These are phyloP conservation scores for Phoenoteleia sp. DNA, from an alignment of 2,888 invertebrate genomes.

Conservation along the genomic window DNA sequence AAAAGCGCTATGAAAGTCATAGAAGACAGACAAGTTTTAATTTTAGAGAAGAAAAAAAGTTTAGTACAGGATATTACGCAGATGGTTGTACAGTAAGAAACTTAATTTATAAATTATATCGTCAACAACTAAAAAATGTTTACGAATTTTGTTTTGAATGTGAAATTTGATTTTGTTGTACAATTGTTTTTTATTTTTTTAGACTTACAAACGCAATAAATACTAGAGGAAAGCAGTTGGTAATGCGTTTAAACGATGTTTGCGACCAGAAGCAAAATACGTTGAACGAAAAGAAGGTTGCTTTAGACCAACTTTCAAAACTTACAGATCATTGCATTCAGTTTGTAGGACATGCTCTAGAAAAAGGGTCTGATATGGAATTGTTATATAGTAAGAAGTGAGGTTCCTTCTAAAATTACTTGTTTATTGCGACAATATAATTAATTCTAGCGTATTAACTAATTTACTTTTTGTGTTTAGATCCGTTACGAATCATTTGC, in stretches of 20 bases:
- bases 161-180: background rate
- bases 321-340: conserved; percentile 96
- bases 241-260: conserved; percentile 93
- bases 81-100: conserved; percentile 94
- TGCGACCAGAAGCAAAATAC: conserved; percentile 93
- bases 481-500: conserved; percentile 90
- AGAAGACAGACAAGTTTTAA: conserved; percentile 94
- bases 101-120: conserved; percentile 74
- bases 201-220: conserved; percentile 94
- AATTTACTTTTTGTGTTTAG: conserved; percentile 76
- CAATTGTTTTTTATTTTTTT: conserved; percentile 68
- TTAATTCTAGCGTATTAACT: no score
- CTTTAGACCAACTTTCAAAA: conserved; percentile 93
- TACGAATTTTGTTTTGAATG: background rate
- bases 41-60: conserved; percentile 94
- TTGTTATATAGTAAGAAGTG: conserved; percentile 94
- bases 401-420: conserved; percentile 82
- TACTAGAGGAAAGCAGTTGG: conserved; percentile 93
- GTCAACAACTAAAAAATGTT: no score
- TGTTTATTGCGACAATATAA: background rate
- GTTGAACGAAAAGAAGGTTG: conserved; percentile 94
- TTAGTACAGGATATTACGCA: conserved; percentile 95
- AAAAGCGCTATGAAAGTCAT: conserved; percentile 90
- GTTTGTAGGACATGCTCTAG: conserved; percentile 93
- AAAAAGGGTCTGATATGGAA: conserved; percentile 94